Evolutionary conservation across 2,113 vertebrate species (phyloP), one percentile per base, ranked within the genome.

Genomic region (Oenanthe melanoleuca): DNA sequence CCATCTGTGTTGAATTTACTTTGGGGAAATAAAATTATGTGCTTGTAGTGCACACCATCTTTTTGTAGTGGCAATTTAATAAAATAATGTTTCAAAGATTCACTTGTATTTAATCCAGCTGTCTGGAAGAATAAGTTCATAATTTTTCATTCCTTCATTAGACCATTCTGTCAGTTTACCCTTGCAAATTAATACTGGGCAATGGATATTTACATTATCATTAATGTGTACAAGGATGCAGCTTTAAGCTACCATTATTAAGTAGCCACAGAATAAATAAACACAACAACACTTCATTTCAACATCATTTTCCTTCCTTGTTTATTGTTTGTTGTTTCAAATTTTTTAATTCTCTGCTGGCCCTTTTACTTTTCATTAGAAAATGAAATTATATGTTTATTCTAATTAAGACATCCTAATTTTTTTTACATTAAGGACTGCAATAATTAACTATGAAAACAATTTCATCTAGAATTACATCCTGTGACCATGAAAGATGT

Each of bases 391-490:
- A 33, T 18, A 38, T 6, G 45, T 26, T 79, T 86, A 85, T 67
- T 90, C 37, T 94, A 92, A 89, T 38, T 53, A 86, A 50, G 33
- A 23, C 2, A 59, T 40, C 6, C 14, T 24, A 12, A 5, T 49
- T 6, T 82, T 87, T 92, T 96, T 53, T 53, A 77, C 44, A 71
- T 80, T 45, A 26, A 38, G 11, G 81, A 69, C 19, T 71, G 44
- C 45, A 83, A 21, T 44, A 90, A 87, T 92, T 93, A 88, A 23
- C 34, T 87, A 56, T 18, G 19, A 94, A 92, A 95, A 66, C 26
- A 93, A 93, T 64, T 88, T 37, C 24, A 88, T 40, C 34, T 92
- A 64, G 49, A 77, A 64, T 79, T 83, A n/a, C 33, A 93, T 42
- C 37, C 33, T 86, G 37, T 75, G 44, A 70, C 37, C 19, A 23